phyloP scores from a whole-genome alignment of 2,113 vertebrate species.

The Epinephelus moara region DNA sequence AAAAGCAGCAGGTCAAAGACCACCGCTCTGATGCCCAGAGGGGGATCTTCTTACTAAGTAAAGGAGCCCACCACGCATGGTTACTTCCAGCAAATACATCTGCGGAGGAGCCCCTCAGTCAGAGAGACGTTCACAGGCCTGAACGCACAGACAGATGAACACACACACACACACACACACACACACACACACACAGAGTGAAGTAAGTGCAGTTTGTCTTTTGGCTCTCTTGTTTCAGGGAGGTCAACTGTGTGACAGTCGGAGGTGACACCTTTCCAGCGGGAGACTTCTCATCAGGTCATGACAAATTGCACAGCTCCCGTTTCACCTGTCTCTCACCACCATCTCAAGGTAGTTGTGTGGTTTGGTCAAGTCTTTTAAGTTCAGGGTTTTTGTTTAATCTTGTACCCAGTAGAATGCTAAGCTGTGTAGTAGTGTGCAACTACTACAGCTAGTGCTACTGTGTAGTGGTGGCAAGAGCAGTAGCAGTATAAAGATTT shows the following conservation, averaged over 20 bases:
- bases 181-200: conserved; percentile 40
- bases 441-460: not conserved
- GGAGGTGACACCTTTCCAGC: conserved; percentile 74
- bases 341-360: conserved; percentile 9
- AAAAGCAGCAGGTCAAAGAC: conserved; percentile 77
- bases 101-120: conserved; percentile 29
- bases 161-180: conserved; percentile 21
- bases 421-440: not conserved
- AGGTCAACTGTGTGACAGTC: conserved; percentile 82
- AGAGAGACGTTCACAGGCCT: conserved; percentile 40
- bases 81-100: conserved; percentile 74
- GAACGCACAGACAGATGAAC: conserved; percentile 19
- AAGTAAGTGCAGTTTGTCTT: conserved; percentile 70
- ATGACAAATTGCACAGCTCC: conserved; percentile 70
- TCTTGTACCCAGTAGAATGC: not conserved
- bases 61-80: conserved; percentile 74
- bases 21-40: conserved; percentile 67
- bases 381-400: not conserved
- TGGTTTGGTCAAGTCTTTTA: not conserved
- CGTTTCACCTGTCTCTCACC: conserved; percentile 68
- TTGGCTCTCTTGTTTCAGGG: conserved; percentile 76
- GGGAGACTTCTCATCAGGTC: conserved; percentile 58
- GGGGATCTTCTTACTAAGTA: conserved; percentile 75
- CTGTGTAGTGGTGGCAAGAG: not conserved
- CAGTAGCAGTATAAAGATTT: not conserved